Evolutionary conservation across 2,113 vertebrate genomes (phyloP).

Genomic region (Melanerpes aurifrons): DNA sequence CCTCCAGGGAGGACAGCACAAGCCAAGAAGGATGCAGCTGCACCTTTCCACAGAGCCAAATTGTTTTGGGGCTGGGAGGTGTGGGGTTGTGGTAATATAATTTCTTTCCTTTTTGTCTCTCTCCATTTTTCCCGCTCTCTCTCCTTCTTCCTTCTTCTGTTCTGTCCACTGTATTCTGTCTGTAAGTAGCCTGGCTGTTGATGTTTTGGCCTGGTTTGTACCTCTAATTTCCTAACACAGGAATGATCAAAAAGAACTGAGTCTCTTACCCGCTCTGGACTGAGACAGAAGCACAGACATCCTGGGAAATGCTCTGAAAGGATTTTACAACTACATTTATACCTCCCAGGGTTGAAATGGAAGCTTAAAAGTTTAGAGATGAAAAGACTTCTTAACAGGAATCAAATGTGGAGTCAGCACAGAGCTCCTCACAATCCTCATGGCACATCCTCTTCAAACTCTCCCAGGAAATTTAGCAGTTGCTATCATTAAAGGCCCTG

Average conservation of each 20-base stretch:
- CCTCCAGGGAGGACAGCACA: too few relatives aligned
- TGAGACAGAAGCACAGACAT: neutral
- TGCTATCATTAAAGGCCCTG: constrained; percentile 16
- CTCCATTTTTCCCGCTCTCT: too few relatives aligned
- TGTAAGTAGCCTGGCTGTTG: too few relatives aligned
- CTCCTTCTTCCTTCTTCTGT: too few relatives aligned
- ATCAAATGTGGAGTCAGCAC: neutral
- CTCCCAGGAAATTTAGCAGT: constrained; percentile 6
- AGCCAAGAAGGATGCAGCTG: too few relatives aligned
- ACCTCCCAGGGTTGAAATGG: neutral
- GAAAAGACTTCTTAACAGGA: constrained; percentile 20
- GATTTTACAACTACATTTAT: neutral
- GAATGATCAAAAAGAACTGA: neutral
- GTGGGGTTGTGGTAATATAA: too few relatives aligned
- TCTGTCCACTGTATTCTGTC: too few relatives aligned
- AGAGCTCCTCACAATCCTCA: neutral
- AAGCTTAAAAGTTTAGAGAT: constrained; percentile 15
- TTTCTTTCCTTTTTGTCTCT: too few relatives aligned
- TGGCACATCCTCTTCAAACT: constrained; percentile 9
- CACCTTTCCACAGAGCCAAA: too few relatives aligned
- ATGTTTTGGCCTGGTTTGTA: too few relatives aligned
- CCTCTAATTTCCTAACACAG: neutral
- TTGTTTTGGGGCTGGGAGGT: too few relatives aligned
- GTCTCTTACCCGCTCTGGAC: too few relatives aligned
- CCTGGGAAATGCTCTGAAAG: neutral